Evolutionary conservation across 2,113 vertebrate species (phyloP).

Genomic region (Phalacrocorax aristotelis): DNA sequence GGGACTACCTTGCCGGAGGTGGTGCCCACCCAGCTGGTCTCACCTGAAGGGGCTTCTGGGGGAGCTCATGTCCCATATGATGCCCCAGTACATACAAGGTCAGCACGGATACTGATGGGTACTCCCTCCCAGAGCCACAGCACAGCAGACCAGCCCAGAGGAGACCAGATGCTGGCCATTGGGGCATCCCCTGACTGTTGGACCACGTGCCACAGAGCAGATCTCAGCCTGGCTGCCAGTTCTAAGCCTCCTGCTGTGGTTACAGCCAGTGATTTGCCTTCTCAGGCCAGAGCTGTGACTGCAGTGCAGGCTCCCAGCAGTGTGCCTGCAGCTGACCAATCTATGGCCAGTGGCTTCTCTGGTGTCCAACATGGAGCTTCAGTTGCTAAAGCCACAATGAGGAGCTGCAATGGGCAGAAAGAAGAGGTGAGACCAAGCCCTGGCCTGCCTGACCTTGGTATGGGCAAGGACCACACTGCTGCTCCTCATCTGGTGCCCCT

Average conservation of each 20-base stretch:
- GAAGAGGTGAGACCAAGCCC: background rate
- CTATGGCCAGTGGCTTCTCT: background rate
- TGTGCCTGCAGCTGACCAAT: rapidly evolving
- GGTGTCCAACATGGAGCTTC: background rate
- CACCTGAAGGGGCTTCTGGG: background rate
- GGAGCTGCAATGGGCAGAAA: background rate
- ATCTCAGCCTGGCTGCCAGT: rapidly evolving
- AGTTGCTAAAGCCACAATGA: background rate
- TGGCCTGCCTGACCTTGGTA: background rate
- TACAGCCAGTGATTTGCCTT: no score
- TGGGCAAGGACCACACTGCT: background rate
- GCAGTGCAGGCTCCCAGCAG: background rate
- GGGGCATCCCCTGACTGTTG: no score
- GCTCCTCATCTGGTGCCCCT: background rate
- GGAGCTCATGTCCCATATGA: rapidly evolving
- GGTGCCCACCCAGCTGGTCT: background rate
- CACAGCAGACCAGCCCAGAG: background rate
- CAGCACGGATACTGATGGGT: rapidly evolving
- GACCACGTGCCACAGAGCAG: background rate
- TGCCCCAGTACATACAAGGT: rapidly evolving
- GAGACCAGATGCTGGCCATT: background rate
- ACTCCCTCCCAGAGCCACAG: background rate
- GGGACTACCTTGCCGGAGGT: background rate
- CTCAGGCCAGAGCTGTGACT: background rate
- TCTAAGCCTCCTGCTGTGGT: background rate